Base-by-base conservation (phyloP, 2,888 invertebrate genomes). In the Tortricodes alternella region DNA sequence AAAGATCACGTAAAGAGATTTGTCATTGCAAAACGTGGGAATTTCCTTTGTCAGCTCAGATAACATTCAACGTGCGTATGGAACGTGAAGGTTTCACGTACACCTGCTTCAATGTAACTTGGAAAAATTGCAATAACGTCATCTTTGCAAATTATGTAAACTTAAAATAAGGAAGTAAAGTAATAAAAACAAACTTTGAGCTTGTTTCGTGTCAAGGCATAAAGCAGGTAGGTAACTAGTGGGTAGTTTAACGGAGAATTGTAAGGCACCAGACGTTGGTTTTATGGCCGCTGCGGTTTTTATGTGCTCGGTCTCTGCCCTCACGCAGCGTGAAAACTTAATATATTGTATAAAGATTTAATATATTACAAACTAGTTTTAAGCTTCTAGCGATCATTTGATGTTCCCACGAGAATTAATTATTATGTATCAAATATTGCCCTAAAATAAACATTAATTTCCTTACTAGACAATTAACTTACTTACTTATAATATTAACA, bases 31-130 rank as follows among this genome's bases (percentile, higher is more conserved):
- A 23, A 44, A 29, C 37, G 27, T 35, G 18, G 29, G 13, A 37
- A 37, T 37, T 35, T 18, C 41, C 23, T 24, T 29, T 39, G 44
- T 21, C 6, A 9, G 9, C n/a, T 23, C 13, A 18, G 34, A 48
- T 53, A 48, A 48, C 39, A 19, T 24, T 32, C 4, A 38, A 39
- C 32, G 16, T 38, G n/a, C n/a, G n/a, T n/a, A 29, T 34, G 11
- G 18, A 21, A 48, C 34, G 46, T 53, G 39, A 34, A 41, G 3
- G 24, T 39, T 48, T 13, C 53, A 53, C 53, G 46, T 53, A 46
- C 24, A 46, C 46, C 53, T 4, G 24, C 2, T 11, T 0, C 11
- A 13, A 13, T 13, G 34, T 13, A 27, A 34, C 34, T 34, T 34
- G 13, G 13, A 34, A 13, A 34, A 15, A 13, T 34, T 34, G 6